Base-by-base conservation (phyloP, 2,888 invertebrate genomes). In the Agapetus fuscipes region DNA sequence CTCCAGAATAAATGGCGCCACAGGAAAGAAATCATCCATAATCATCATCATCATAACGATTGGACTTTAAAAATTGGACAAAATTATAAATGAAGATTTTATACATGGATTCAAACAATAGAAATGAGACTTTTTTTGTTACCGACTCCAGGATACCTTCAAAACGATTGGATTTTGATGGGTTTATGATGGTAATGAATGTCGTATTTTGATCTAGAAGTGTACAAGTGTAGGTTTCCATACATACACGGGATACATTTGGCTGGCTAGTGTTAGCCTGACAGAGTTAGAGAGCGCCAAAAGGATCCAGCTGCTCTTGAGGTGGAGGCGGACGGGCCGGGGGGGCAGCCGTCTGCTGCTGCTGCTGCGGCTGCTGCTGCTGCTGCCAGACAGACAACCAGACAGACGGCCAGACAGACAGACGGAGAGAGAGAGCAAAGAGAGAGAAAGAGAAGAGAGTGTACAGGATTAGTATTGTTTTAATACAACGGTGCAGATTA, bases 211-310 rank as follows among this genome's bases (percentile, higher is more conserved):
- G 20, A 4, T 20, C 5, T 20, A 20, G 20, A 4, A 20, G 5
- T 9, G 9, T 20, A 4, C 9, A 4, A 6, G 20, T 20, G 20
- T 20, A 9, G 4, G 4, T 20, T 4, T 20, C 20, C 5, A 20
- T 20, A 20, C 20, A 9, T 20, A 28, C n/a, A 28, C n/a, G 25
- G n/a, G 5, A 27, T 27, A 25, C 27, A 12, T n/a, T n/a, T n/a
- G n/a, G n/a, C n/a, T n/a, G n/a, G 4, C n/a, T 7, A 11, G n/a
- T n/a, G 28, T 28, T 28, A 28, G 28, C 4, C 11, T 12, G 29
- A 26, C 11, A 34, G 15, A 16, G 34, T 41, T 48, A 48, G 29
- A 48, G 48, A 27, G 48, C 45, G 39, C 48, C 48, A 31, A 48
- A 48, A 30, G 48, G 48, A 38, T 48, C 48, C 39, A 48, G 35